Percentiles rank a stretch among this genome's conserved stretches.
Conservation (phyloP, 2,888 invertebrate species). For the Carcina quercana region DNA sequence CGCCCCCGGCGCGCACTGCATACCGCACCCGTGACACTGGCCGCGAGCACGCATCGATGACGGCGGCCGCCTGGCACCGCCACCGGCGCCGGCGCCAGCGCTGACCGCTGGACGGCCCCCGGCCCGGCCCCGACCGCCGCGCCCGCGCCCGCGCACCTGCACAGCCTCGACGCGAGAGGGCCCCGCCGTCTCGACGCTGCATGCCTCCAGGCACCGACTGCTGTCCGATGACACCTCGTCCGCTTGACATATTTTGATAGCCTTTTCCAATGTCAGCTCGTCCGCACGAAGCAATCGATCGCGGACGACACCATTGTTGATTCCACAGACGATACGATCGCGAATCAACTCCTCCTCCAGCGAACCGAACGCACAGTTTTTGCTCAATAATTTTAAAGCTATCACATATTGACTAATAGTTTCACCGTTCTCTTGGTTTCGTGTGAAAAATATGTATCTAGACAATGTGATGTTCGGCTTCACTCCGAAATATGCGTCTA, state of each 20-base stretch:
- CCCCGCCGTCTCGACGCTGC: neutral
- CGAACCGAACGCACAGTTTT: conserved; percentile 1
- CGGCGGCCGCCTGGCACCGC: neutral
- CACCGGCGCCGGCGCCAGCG: neutral
- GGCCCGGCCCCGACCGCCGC: conserved; percentile 2
- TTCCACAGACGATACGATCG: conserved; percentile 12
- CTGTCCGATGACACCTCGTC: conserved; percentile 11
- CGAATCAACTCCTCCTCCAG: conserved; percentile 7
- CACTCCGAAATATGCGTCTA: conserved; percentile 6
- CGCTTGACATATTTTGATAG: conserved; percentile 8
- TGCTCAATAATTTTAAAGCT: conserved; percentile 4
- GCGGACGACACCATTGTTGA: conserved; percentile 1
- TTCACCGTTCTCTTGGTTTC: conserved; percentile 5
- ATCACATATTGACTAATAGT: conserved; percentile 3
- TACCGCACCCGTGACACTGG: neutral
- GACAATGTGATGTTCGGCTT: conserved; percentile 4
- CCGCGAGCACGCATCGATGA: no score
- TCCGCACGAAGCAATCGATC: conserved; percentile 8
- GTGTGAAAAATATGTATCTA: conserved; percentile 3
- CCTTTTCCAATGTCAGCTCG: conserved; percentile 5
- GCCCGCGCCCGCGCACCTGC: neutral
- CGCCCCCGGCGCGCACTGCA: neutral
- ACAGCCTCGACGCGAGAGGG: conserved; percentile 1
- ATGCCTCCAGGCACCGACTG: conserved; percentile 4
- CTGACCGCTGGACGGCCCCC: neutral